Percentiles rank a stretch among this genome's conserved stretches.
phyloP scores from a whole-genome alignment of 2,797 vertebrate species.

The Jordanella pulchra region DNA sequence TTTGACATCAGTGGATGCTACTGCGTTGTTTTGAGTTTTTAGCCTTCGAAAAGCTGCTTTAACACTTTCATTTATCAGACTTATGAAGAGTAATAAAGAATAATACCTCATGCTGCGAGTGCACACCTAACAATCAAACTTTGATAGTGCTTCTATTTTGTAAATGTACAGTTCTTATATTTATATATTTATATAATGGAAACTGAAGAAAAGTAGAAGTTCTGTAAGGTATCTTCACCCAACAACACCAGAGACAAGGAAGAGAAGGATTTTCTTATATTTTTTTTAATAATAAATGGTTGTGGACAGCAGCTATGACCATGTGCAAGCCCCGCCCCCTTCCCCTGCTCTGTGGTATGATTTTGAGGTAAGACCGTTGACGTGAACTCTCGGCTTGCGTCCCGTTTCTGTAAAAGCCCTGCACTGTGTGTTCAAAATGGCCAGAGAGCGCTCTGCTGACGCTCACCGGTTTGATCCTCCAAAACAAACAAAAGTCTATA shows the following conservation, averaged over 20 bases:
- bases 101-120: slow-evolving; percentile 83
- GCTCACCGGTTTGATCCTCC: slow-evolving; percentile 59
- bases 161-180: slow-evolving; percentile 82
- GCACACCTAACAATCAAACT: slow-evolving; percentile 82
- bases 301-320: slow-evolving; percentile 61
- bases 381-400: slow-evolving; percentile 58
- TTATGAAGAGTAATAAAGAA: slow-evolving; percentile 74
- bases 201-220: slow-evolving; percentile 35
- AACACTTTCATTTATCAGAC: slow-evolving; percentile 55
- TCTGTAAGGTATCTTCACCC: slow-evolving; percentile 59
- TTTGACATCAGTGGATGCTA: slow-evolving; percentile 75
- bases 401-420: slow-evolving; percentile 62
- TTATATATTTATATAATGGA: slow-evolving; percentile 76
- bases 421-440: slow-evolving; percentile 50
- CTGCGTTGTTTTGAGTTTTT: slow-evolving; percentile 60
- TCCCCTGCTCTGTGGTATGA: slow-evolving; percentile 36
- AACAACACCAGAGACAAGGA: slow-evolving; percentile 76
- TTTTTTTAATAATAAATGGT: slow-evolving; percentile 33
- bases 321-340: slow-evolving; percentile 49
- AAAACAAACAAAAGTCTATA: slow-evolving; percentile 33
- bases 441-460: slow-evolving; percentile 58
- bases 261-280: neutral
- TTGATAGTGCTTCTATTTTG: slow-evolving; percentile 79
- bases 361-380: slow-evolving; percentile 77
- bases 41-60: slow-evolving; percentile 53